phyloP scores from a whole-genome alignment of 2,797 vertebrate genomes.

The Discoglossus pictus region DNA sequence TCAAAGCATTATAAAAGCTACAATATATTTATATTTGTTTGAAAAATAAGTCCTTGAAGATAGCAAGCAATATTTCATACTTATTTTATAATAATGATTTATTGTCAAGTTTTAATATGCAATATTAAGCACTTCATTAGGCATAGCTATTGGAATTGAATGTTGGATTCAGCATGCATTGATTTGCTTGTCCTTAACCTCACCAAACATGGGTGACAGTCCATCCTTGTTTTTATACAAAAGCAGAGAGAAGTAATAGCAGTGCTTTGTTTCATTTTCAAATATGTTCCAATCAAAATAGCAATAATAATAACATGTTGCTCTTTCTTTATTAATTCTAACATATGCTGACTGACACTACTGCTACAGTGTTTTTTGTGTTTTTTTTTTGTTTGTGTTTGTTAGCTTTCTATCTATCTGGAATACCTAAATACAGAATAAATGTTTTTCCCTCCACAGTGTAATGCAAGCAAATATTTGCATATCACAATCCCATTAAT shows the following conservation, averaged over 20 bases:
- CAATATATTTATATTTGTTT: neutral
- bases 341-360: too few species aligned
- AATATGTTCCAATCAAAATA: neutral
- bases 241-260: neutral
- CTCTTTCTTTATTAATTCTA: too few species aligned
- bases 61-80: neutral
- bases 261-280: neutral
- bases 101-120: conserved; percentile 14
- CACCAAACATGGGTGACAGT: conserved; percentile 13
- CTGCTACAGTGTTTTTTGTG: too few species aligned
- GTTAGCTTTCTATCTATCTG: too few species aligned
- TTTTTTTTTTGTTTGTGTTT: too few species aligned
- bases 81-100: conserved; percentile 13
- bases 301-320: neutral
- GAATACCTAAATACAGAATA: too few species aligned
- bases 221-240: neutral
- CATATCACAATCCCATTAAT: too few species aligned
- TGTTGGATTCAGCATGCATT: neutral
- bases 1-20: neutral
- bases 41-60: conserved; percentile 30
- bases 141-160: conserved; percentile 1
- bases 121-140: conserved; percentile 23
- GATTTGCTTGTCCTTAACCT: conserved; percentile 47
- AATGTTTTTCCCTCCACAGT: too few species aligned
- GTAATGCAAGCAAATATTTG: too few species aligned